Percentiles rank a stretch among this genome's conserved stretches.
Evolutionary conservation across 2,888 invertebrate genomes (phyloP).

Genomic region (Pristionchus entomophagus): DNA sequence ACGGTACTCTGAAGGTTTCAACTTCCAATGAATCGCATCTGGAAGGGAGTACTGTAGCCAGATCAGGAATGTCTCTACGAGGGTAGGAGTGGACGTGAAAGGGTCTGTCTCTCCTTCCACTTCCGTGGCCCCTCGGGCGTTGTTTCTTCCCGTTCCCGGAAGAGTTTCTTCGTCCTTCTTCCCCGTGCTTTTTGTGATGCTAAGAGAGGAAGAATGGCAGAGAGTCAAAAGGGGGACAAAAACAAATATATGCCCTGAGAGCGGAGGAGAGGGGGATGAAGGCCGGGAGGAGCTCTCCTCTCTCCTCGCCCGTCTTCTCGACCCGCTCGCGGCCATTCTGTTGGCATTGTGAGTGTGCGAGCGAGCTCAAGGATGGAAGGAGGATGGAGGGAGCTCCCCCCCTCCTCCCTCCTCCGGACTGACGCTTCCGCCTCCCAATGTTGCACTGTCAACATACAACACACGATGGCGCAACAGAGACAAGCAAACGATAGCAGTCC

Average conservation of each 20-base stretch:
- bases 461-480: conserved; percentile 21
- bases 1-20: background rate
- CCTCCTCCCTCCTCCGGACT: background rate
- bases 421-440: background rate
- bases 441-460: conserved; percentile 23
- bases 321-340: background rate
- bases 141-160: conserved; percentile 35
- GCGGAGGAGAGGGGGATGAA: background rate
- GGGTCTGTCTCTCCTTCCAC: background rate
- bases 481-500: conserved; percentile 8
- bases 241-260: background rate
- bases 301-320: background rate
- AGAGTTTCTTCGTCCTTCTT: conserved; percentile 17
- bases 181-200: conserved; percentile 26
- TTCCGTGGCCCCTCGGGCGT: background rate
- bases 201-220: conserved; percentile 32
- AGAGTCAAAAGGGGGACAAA: conserved; percentile 25
- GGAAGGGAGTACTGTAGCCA: background rate
- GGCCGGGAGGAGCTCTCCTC: conserved; percentile 10
- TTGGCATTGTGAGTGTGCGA: conserved; percentile 36
- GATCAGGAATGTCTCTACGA: background rate
- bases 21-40: no score
- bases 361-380: conserved; percentile 8
- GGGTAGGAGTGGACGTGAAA: background rate
- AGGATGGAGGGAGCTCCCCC: background rate